These are phyloP conservation scores for Spialia ferax DNA, from an alignment of 2,888 invertebrate species.

Conservation along the genomic window DNA sequence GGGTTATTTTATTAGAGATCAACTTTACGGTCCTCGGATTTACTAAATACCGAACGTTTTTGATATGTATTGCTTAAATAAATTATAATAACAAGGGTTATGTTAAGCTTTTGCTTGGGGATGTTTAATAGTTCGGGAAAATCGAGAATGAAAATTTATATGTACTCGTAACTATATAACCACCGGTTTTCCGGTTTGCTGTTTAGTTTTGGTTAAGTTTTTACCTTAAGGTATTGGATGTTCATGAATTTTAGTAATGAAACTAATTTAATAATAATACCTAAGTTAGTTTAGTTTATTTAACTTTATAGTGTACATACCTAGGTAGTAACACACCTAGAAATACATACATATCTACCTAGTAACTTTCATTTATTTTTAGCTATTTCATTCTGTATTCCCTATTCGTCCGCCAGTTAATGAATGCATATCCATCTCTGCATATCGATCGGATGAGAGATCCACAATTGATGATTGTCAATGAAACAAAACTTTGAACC, in stretches of 20 bases:
- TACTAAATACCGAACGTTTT: slow-evolving; percentile 10
- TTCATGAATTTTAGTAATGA: neutral
- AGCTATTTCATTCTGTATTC: slow-evolving; percentile 9
- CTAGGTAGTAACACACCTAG: neutral
- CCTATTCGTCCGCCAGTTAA: slow-evolving; percentile 13
- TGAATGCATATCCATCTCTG: slow-evolving; percentile 31
- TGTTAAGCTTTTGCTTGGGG: slow-evolving; percentile 13
- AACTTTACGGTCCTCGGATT: slow-evolving; percentile 4
- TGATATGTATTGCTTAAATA: slow-evolving; percentile 16
- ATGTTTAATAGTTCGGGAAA: neutral
- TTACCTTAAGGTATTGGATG: no score
- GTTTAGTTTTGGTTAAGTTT: neutral
- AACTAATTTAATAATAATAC: no score
- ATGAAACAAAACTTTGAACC: slow-evolving; percentile 14
- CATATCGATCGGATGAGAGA: slow-evolving; percentile 15
- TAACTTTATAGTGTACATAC: no score
- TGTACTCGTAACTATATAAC: neutral
- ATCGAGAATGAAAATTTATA: neutral
- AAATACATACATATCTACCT: neutral
- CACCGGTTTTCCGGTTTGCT: neutral
- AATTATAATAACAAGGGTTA: slow-evolving; percentile 19
- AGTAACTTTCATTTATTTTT: slow-evolving; percentile 8
- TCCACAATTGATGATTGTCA: slow-evolving; percentile 18
- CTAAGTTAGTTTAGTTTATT: no score
- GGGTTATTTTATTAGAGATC: slow-evolving; percentile 32